Evolutionary conservation across 2,113 vertebrate species (phyloP).

Genomic region (Alaudala cheleensis): DNA sequence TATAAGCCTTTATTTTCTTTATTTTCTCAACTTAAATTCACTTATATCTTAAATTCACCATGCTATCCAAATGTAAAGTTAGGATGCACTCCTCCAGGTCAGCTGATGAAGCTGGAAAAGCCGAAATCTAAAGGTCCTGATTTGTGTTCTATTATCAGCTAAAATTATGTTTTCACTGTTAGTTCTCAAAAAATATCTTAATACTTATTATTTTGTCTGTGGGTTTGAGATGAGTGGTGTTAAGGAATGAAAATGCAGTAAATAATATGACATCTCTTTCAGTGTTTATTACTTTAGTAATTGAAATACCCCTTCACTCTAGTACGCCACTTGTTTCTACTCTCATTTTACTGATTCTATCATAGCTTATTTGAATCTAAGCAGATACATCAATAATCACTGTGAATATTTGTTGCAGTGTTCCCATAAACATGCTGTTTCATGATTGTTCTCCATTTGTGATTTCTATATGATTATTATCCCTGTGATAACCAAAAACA

Average conservation of each 20-base stretch:
- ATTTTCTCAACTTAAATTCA: not conserved
- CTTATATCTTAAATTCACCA: not conserved
- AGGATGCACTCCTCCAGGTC: not conserved
- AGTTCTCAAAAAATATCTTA: not conserved
- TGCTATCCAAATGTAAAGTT: not conserved
- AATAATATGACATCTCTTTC: not conserved
- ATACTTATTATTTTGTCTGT: not conserved
- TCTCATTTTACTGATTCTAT: not conserved
- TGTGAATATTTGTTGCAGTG: not conserved
- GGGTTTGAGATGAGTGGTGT: not conserved
- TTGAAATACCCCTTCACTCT: not conserved
- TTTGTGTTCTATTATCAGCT: not conserved
- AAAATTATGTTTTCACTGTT: not conserved
- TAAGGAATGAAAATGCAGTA: not conserved
- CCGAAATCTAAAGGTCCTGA: not conserved
- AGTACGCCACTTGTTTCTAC: not conserved
- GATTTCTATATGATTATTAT: not conserved
- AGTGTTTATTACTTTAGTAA: not conserved
- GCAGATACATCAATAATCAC: not conserved
- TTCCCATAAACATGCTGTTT: not conserved
- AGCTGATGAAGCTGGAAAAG: not conserved
- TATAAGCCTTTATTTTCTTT: not conserved
- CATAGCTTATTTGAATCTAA: not conserved
- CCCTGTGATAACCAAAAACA: not conserved
- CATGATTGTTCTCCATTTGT: not conserved